phyloP scores from a whole-genome alignment of 2,797 vertebrate species.

The Tympanoctomys barrerae region DNA sequence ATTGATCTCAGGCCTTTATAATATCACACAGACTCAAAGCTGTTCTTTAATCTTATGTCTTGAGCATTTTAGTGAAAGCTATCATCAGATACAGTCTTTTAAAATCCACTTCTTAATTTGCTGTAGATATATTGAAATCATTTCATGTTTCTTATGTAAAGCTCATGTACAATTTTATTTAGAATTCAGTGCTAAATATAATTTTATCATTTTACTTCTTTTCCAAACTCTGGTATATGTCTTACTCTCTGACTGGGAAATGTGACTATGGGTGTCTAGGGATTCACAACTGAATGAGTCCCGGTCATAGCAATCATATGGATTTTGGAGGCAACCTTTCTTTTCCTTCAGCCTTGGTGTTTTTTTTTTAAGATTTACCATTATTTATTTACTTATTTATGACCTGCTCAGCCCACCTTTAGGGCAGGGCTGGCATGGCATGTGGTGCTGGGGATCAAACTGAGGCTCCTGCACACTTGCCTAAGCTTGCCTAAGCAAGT shows the following conservation, averaged over 20 bases:
- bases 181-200: slow-evolving; percentile 44
- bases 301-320: background rate
- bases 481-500: too few relatives aligned
- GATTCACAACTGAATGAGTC: background rate
- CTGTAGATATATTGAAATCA: background rate
- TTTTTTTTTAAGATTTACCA: slow-evolving; percentile 10
- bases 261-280: background rate
- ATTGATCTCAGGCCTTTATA: background rate
- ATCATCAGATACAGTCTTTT: background rate
- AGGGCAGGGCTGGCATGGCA: too few relatives aligned
- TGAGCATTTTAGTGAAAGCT: slow-evolving; percentile 7
- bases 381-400: too few relatives aligned
- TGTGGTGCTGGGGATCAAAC: too few relatives aligned
- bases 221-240: background rate
- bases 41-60: slow-evolving; percentile 1
- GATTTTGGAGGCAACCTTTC: background rate
- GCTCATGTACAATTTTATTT: background rate
- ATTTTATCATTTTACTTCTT: slow-evolving; percentile 40
- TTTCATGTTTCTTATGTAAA: background rate
- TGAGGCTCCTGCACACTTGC: too few relatives aligned
- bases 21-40: background rate
- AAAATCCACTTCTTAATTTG: slow-evolving; percentile 49
- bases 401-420: too few relatives aligned
- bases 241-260: background rate
- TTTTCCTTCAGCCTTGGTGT: slow-evolving; percentile 15